These are phyloP conservation scores for Drosophila bipectinata DNA, from an alignment of 1,140 invertebrate genomes.

Conservation along the genomic window DNA sequence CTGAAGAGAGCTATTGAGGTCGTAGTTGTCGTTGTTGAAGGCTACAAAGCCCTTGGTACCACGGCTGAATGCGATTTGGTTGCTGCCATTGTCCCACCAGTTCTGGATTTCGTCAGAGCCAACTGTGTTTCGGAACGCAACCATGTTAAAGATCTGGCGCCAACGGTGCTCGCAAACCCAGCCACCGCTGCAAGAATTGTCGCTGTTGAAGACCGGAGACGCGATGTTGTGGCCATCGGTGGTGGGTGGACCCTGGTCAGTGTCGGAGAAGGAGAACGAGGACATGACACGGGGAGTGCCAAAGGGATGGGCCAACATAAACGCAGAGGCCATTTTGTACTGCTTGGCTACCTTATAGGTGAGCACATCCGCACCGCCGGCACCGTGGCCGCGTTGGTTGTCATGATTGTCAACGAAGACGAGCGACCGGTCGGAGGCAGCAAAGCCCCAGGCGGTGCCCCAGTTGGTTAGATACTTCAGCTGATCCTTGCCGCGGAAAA, in stretches of 20 bases:
- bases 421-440: conserved; percentile 84
- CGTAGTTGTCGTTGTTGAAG: conserved; percentile 87
- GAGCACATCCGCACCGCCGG: conserved; percentile 84
- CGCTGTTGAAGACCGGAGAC: conserved; percentile 86
- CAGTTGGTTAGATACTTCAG: conserved; percentile 85
- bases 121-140: conserved; percentile 89
- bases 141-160: conserved; percentile 94
- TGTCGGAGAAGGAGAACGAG: conserved; percentile 86
- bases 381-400: conserved; percentile 87
- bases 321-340: conserved; percentile 91
- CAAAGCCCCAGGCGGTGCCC: conserved; percentile 85
- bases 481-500: conserved; percentile 85
- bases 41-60: conserved; percentile 90
- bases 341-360: conserved; percentile 87
- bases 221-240: conserved; percentile 67
- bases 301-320: conserved; percentile 92
- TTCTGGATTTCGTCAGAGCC: conserved; percentile 85
- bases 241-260: conserved; percentile 85
- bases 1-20: conserved; percentile 86
- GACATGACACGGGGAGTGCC: conserved; percentile 91
- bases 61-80: conserved; percentile 92
- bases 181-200: conserved; percentile 85
- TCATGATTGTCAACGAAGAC: conserved; percentile 89
- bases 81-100: conserved; percentile 92
- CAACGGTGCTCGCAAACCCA: conserved; percentile 97